Evolutionary conservation across 2,113 vertebrate species (phyloP).

Genomic region (Stegastes partitus): DNA sequence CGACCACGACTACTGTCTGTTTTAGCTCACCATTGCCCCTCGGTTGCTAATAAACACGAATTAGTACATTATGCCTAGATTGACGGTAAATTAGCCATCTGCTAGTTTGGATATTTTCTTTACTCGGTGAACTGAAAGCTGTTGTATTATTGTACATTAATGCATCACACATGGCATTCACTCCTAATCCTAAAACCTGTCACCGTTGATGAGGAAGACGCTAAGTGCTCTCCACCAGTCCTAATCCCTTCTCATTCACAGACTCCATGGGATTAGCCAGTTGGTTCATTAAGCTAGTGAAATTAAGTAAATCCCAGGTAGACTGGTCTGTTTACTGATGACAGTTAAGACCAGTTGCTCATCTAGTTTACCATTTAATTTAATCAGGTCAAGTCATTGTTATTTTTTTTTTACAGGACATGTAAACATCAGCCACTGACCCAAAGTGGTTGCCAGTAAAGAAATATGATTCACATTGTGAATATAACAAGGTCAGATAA

Average conservation of each 20-base stretch:
- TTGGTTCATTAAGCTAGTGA: slow-evolving; percentile 25
- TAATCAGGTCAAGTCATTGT: too few relatives aligned
- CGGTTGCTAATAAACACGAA: not conserved
- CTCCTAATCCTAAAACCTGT: slow-evolving; percentile 10
- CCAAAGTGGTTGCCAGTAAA: too few relatives aligned
- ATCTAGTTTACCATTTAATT: not conserved
- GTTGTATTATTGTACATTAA: not conserved
- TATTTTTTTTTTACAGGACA: too few relatives aligned
- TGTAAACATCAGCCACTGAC: too few relatives aligned
- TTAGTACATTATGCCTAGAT: not conserved
- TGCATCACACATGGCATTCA: not conserved
- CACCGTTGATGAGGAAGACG: slow-evolving; percentile 3
- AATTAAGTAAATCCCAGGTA: slow-evolving; percentile 8
- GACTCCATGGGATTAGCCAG: slow-evolving; percentile 52
- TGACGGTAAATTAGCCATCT: not conserved
- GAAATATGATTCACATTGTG: too few relatives aligned
- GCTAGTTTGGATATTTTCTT: not conserved
- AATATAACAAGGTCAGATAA: too few relatives aligned
- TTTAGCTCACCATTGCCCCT: not conserved
- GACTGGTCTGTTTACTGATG: slow-evolving; percentile 5
- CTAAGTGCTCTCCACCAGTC: not conserved
- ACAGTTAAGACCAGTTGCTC: not conserved
- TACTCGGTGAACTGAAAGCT: too few relatives aligned
- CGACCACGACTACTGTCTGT: rapidly evolving
- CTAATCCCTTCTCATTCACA: slow-evolving; percentile 65